Conservation (phyloP, 2,888 invertebrate genomes). For the Drosophila setosimentum region DNA sequence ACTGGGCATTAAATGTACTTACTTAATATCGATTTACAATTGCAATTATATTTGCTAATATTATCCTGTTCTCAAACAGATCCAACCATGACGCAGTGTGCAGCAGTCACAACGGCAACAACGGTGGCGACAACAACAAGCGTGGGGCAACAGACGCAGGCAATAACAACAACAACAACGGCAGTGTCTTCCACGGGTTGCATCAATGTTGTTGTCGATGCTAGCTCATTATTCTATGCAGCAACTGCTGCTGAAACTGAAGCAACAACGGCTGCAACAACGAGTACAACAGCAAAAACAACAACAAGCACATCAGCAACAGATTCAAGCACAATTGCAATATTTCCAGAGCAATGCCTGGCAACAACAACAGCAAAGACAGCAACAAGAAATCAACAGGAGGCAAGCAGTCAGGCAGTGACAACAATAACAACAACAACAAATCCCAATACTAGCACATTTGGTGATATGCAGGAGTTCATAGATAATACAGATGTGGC, state of each 20-base stretch:
- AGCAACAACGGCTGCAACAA: background rate
- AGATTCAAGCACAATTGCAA: conserved; percentile 30
- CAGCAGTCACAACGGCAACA: background rate
- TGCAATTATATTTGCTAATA: background rate
- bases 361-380: conserved; percentile 7
- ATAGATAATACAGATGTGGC: conserved; percentile 70
- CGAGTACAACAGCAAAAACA: background rate
- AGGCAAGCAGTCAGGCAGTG: background rate
- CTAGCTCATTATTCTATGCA: conserved; percentile 63
- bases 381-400: background rate
- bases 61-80: conserved; percentile 34
- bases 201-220: conserved; percentile 64
- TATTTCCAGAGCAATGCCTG: conserved; percentile 40
- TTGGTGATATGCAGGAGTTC: conserved; percentile 72
- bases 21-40: conserved; percentile 8
- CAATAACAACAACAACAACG: conserved; percentile 46
- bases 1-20: conserved; percentile 63
- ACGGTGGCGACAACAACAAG: background rate
- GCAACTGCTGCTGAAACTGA: conserved; percentile 15
- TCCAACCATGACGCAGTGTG: conserved; percentile 26
- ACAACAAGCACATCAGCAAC: background rate
- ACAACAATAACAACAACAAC: conserved; percentile 6
- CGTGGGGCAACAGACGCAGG: conserved; percentile 7
- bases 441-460: conserved; percentile 40
- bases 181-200: conserved; percentile 34